These are phyloP conservation scores for Tupiocoris notatus DNA, from an alignment of 2,888 invertebrate genomes.

Conservation along the genomic window DNA sequence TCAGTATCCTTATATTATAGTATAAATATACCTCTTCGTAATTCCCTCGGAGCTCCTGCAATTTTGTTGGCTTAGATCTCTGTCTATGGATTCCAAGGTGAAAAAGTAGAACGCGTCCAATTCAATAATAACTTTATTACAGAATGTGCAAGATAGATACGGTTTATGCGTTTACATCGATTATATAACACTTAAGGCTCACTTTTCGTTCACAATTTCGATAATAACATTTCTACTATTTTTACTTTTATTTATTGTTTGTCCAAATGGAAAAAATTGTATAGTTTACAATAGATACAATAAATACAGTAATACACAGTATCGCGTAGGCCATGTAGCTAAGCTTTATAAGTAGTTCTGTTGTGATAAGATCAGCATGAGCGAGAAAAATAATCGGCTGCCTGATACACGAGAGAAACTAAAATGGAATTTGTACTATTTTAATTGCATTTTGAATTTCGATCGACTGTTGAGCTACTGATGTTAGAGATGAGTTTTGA, in stretches of 20 bases:
- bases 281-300: conserved; percentile 24
- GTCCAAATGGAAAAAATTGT: background rate
- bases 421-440: too few relatives aligned
- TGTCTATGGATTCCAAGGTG: background rate
- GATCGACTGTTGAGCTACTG: too few relatives aligned
- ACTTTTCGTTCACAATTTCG: background rate
- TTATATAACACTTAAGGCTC: conserved; percentile 25
- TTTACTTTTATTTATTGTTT: background rate
- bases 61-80: too few relatives aligned
- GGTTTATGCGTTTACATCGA: conserved; percentile 6
- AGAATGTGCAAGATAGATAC: conserved; percentile 18
- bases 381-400: too few relatives aligned
- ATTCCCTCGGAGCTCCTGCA: too few relatives aligned
- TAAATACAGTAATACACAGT: conserved; percentile 6
- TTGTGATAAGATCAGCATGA: too few relatives aligned
- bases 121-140: conserved; percentile 11
- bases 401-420: too few relatives aligned
- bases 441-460: too few relatives aligned
- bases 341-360: too few relatives aligned
- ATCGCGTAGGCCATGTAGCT: background rate
- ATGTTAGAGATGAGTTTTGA: too few relatives aligned
- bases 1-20: too few relatives aligned
- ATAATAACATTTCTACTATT: background rate
- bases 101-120: background rate
- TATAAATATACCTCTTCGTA: too few relatives aligned